A percentile compares a stretch with the other conserved stretches of the same genome.
phyloP scores from a whole-genome alignment of 2,888 invertebrate species.

The Myopa tessellatipennis region DNA sequence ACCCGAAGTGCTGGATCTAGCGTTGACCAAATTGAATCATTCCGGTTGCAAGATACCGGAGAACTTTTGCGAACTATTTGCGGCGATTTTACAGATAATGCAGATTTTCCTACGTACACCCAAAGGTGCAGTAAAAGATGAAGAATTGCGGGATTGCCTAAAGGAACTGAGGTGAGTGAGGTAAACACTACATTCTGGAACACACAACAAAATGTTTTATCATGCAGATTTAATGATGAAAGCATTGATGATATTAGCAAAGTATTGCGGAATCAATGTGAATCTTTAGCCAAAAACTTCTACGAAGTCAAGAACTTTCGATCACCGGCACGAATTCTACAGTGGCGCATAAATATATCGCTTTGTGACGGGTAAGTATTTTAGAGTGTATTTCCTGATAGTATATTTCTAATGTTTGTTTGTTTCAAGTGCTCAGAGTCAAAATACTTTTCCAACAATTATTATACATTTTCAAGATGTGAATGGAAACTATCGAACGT shows the following conservation, averaged over 20 bases:
- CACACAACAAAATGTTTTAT: background rate
- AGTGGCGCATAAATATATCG: slow-evolving; percentile 71
- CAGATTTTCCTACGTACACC: slow-evolving; percentile 69
- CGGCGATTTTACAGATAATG: slow-evolving; percentile 69
- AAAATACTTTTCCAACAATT: slow-evolving; percentile 67
- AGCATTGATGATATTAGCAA: slow-evolving; percentile 70
- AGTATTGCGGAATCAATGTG: slow-evolving; percentile 69
- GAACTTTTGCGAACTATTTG: slow-evolving; percentile 70
- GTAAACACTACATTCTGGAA: background rate
- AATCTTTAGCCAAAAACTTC: slow-evolving; percentile 64
- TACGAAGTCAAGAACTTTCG: slow-evolving; percentile 66
- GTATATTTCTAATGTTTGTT: background rate
- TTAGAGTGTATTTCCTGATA: background rate
- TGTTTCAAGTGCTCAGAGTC: slow-evolving; percentile 17
- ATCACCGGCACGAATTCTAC: slow-evolving; percentile 65
- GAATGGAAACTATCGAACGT: slow-evolving; percentile 68
- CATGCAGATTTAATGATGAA: slow-evolving; percentile 67
- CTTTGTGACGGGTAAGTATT: slow-evolving; percentile 69
- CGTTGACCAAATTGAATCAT: slow-evolving; percentile 65
- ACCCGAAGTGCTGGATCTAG: slow-evolving; percentile 65
- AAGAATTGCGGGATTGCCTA: slow-evolving; percentile 69
- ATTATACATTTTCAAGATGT: slow-evolving; percentile 70
- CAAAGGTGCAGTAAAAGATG: slow-evolving; percentile 67
- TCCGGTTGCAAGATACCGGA: slow-evolving; percentile 67
- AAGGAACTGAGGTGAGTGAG: slow-evolving; percentile 67